Evolutionary conservation across 2,888 invertebrate genomes (phyloP).

Genomic region (Drosophila kanekoi): DNA sequence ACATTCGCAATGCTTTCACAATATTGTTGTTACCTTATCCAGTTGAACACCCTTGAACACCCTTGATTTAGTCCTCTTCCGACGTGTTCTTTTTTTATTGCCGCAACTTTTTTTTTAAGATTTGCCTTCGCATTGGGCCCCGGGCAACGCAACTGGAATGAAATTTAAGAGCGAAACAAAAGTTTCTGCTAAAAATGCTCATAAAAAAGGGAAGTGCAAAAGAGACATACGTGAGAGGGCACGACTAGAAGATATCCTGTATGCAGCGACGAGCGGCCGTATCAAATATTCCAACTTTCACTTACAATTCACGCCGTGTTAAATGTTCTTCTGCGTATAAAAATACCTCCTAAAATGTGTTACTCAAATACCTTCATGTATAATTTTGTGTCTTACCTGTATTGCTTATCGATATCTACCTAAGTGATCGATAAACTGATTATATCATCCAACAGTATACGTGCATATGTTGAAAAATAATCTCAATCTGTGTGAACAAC

Average conservation of each 20-base stretch:
- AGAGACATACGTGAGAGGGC: not conserved
- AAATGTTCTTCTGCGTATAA: no score
- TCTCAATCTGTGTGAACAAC: no score
- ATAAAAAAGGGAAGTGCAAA: constrained; percentile 35
- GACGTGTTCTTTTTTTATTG: constrained; percentile 26
- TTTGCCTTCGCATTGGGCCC: constrained; percentile 21
- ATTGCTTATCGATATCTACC: no score
- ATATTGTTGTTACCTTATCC: constrained; percentile 40
- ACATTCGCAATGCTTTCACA: constrained; percentile 43
- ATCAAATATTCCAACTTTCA: no score
- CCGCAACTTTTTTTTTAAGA: constrained; percentile 33
- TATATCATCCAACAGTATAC: no score
- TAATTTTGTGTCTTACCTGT: no score
- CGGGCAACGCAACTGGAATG: constrained; percentile 37
- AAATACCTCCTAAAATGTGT: no score
- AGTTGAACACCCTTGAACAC: constrained; percentile 55
- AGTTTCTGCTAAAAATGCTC: constrained; percentile 39
- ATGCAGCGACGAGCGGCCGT: not conserved
- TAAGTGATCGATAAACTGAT: no score
- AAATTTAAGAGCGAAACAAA: constrained; percentile 59
- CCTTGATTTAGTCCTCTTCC: constrained; percentile 46
- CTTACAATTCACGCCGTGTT: no score
- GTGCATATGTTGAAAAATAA: no score
- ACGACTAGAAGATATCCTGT: constrained; percentile 1
- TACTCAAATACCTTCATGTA: no score